Percentiles rank a stretch among this genome's conserved stretches.
These are phyloP conservation scores for Eustalomyia histrio DNA, from an alignment of 2,888 invertebrate species.

Conservation along the genomic window DNA sequence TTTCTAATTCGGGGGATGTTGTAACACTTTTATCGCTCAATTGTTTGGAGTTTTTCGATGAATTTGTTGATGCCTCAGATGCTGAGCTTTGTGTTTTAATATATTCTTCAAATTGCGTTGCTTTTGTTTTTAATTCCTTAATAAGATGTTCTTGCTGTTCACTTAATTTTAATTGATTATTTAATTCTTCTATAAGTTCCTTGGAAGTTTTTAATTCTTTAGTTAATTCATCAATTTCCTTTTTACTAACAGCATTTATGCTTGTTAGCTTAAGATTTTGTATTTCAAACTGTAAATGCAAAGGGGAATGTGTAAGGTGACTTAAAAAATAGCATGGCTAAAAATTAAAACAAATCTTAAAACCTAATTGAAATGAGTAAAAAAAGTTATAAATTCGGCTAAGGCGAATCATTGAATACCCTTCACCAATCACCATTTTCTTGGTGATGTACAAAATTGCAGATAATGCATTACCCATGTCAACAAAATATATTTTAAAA, in stretches of 20 bases:
- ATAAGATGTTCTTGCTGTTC: conserved; percentile 83
- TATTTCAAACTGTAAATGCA: conserved; percentile 74
- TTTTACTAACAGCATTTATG: conserved; percentile 71
- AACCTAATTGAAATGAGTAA: too few species aligned
- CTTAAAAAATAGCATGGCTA: too few species aligned
- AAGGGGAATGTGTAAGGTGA: too few species aligned
- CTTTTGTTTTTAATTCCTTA: conserved; percentile 83
- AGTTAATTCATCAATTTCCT: conserved; percentile 73
- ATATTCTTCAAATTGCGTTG: conserved; percentile 84
- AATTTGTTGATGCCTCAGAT: conserved; percentile 70
- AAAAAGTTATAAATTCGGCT: too few species aligned
- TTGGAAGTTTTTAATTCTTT: conserved; percentile 76
- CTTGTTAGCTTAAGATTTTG: conserved; percentile 75
- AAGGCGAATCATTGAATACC: too few species aligned
- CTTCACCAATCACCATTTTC: too few species aligned
- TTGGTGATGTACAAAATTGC: too few species aligned
- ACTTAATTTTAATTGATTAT: conserved; percentile 77
- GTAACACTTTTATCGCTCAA: conserved; percentile 73
- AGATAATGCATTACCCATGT: too few species aligned
- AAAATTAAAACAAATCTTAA: too few species aligned
- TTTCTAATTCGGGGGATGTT: conserved; percentile 72
- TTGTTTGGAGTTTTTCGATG: conserved; percentile 61
- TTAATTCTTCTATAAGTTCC: conserved; percentile 73
- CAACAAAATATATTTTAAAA: too few species aligned
- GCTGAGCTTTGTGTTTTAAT: conserved; percentile 81